phyloP scores from a whole-genome alignment of 2,113 vertebrate genomes.

The Amphiprion ocellaris region DNA sequence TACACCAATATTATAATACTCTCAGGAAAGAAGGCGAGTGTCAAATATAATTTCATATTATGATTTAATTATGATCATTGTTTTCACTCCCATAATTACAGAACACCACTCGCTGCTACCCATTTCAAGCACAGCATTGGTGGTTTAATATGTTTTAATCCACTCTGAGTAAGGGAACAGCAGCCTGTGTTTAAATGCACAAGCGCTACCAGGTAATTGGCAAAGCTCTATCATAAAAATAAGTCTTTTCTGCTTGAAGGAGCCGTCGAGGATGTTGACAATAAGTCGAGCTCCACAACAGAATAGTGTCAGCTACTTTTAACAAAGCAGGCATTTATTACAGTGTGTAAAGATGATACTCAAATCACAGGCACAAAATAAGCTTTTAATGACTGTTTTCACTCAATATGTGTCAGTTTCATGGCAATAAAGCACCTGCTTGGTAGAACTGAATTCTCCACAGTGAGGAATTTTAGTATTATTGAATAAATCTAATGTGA shows the following conservation, averaged over 20 bases:
- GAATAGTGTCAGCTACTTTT: conserved; percentile 62
- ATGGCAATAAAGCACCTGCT: conserved; percentile 64
- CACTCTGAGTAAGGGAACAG: not conserved
- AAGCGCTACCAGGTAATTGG: conserved; percentile 40
- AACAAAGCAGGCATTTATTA: conserved; percentile 73
- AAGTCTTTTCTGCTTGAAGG: conserved; percentile 43
- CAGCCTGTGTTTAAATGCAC: conserved; percentile 10
- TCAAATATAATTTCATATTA: conserved; percentile 4
- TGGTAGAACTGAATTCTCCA: conserved; percentile 41
- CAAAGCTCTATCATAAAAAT: conserved; percentile 38
- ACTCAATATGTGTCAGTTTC: conserved; percentile 46
- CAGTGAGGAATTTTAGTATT: conserved; percentile 37
- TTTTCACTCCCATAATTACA: conserved; percentile 23
- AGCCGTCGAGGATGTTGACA: conserved; percentile 52
- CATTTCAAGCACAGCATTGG: conserved; percentile 18
- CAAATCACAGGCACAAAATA: conserved; percentile 57
- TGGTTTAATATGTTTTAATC: conserved; percentile 26
- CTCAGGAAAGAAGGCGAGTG: not conserved
- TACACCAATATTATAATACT: not conserved
- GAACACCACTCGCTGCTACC: not conserved
- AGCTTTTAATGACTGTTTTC: conserved; percentile 67
- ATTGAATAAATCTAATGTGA: conserved; percentile 31
- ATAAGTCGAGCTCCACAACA: conserved; percentile 13
- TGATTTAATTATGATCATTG: conserved; percentile 27
- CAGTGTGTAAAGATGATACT: conserved; percentile 54